Evolutionary conservation across 2,888 invertebrate species (phyloP).

Genomic region (Alloplasta piceator): DNA sequence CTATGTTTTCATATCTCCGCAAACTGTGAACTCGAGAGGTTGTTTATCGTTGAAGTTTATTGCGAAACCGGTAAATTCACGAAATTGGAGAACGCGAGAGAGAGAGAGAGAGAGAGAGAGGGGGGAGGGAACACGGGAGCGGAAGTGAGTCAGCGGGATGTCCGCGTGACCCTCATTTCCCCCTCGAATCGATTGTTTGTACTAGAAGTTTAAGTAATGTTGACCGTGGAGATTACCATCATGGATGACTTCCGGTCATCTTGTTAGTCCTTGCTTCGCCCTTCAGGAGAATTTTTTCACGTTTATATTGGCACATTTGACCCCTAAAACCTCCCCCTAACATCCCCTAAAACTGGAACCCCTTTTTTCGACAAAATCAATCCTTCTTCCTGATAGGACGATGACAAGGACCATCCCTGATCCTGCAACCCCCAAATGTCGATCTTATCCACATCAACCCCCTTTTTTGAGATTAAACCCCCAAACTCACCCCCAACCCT

Average conservation of each 20-base stretch:
- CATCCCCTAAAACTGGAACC: too few species aligned
- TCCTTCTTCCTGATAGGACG: neutral
- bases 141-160: neutral
- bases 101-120: slow-evolving; percentile 9
- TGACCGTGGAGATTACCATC: neutral
- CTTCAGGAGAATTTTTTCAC: neutral
- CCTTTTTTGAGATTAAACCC: neutral
- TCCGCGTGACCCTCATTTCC: neutral
- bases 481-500: neutral
- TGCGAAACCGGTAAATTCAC: slow-evolving; percentile 53
- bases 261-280: neutral
- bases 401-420: neutral
- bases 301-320: neutral
- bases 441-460: too few species aligned
- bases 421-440: too few species aligned
- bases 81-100: slow-evolving; percentile 15
- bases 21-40: slow-evolving; percentile 11
- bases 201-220: slow-evolving; percentile 14
- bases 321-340: too few species aligned
- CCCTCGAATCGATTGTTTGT: slow-evolving; percentile 17
- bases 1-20: slow-evolving; percentile 10
- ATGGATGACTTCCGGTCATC: slow-evolving; percentile 1
- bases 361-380: neutral
- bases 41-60: slow-evolving; percentile 59
- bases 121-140: neutral